Conservation (phyloP, 1,140 invertebrate genomes). For the Medauroidea extradentata region DNA sequence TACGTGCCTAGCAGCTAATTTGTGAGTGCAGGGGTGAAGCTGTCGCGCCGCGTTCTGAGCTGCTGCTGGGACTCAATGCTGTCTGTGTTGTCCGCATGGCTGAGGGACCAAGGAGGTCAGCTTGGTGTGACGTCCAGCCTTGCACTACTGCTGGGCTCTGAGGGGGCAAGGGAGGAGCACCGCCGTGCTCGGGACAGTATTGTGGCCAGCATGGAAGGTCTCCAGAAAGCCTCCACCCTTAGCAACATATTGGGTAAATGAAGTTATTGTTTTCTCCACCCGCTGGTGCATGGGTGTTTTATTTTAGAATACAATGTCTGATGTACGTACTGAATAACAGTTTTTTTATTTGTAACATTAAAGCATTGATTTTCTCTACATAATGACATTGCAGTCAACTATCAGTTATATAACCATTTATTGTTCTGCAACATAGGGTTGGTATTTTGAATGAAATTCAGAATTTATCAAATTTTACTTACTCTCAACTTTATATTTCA, state of each 20-base stretch:
- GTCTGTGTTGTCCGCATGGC: conserved; percentile 74
- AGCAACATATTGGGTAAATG: conserved; percentile 57
- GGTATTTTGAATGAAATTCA: neutral
- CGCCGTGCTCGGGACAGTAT: conserved; percentile 59
- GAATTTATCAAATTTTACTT: conserved; percentile 9
- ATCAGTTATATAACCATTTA: too few relatives aligned
- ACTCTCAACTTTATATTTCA: too few relatives aligned
- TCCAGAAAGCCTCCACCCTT: conserved; percentile 64
- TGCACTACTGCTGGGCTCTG: conserved; percentile 43
- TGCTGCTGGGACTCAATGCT: conserved; percentile 90
- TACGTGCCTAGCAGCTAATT: conserved; percentile 8
- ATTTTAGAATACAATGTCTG: too few relatives aligned
- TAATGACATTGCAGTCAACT: too few relatives aligned
- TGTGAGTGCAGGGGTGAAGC: conserved; percentile 43
- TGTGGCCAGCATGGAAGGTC: conserved; percentile 78
- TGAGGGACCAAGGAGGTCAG: conserved; percentile 55
- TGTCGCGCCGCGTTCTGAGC: conserved; percentile 63
- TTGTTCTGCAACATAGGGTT: too few relatives aligned
- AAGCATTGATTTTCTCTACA: too few relatives aligned
- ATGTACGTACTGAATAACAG: too few relatives aligned
- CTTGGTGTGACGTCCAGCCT: conserved; percentile 33
- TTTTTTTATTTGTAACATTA: too few relatives aligned
- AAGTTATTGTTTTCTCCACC: too few relatives aligned
- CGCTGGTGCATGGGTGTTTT: too few relatives aligned
- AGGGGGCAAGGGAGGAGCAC: conserved; percentile 45